Evolutionary conservation across 2,888 invertebrate species (phyloP), one percentile per base, ranked within the genome.

Genomic region (Cephus sareptanus): DNA sequence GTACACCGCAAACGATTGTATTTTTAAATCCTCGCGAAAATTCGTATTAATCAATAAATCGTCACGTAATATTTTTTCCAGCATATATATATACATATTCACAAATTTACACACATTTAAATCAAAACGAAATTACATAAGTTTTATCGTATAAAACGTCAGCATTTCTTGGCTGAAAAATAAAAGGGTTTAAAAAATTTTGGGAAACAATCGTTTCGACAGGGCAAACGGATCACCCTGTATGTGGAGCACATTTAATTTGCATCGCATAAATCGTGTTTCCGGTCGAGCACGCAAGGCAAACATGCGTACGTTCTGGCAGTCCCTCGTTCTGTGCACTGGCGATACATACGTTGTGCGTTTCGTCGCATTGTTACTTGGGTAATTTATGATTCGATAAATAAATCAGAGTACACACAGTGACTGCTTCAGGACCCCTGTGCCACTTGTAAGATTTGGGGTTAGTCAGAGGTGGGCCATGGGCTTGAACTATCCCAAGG

Each of bases 251-350:
- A 87, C 87, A 85, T 89, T 90, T 88, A 89, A 91, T 90, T 91
- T 91, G 90, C 90, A 90, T 90, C 87, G 87, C 88, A 90, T 89
- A 89, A 88, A 90, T 87, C 83, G 88, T 87, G 87, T 89, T 91
- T 90, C 87, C 90, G 89, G 88, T 87, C 87, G 91, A 89, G 88
- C 86, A 89, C 88, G 88, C 89, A 90, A 90, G 82, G 85, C 88
- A 91, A 91, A 90, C 90, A 90, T 85, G 87, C 87, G 89, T 86
- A 84, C 85, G 84, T 85, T 88, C 89, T 83, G 85, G 82, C 82
- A 77, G 77, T 82, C 86, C 85, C 86, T 87, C 82, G 82, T 79
- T 82, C 80, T 33, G 3, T 9, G 31, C 13, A 71, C 71, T 13
- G 31, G 33, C 40, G 31, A 70, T 56, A 13, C 73, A 75, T 73